Base-by-base conservation (phyloP, 1,140 invertebrate species). In the Lithobius niger region DNA sequence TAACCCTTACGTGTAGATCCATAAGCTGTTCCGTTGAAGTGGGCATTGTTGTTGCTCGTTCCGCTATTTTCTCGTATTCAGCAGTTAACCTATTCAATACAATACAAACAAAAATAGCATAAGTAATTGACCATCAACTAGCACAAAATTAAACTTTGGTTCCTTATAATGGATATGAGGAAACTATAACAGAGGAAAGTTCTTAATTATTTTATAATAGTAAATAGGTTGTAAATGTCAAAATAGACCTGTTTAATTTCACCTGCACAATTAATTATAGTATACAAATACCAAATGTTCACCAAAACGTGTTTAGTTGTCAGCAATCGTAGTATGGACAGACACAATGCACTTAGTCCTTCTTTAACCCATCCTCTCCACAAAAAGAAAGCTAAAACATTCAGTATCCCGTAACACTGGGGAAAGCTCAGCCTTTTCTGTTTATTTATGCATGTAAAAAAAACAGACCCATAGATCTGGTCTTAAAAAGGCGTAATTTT, bases 21-120 rank as follows among this genome's bases (percentile, higher is more conserved):
- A 95, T 90, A 47, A 95, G 68, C 60, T 90, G 82, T 0, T 81
- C 80, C 0, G 91, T 96, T 66, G 89, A 84, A 3, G 76, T 75
- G 0, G 92, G 91, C 0, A 81, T 77, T 15, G 79, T 84, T 27
- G 94, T 67, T 0, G 88, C 79, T 59, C 81, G 83, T 60, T 84
- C 82, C 0, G 85, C 76, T 60, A 95, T 92, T 24, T 71, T 66
- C 63, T 88, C 79, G 73, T 93, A 95, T 61, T 91, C 86, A 54
- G 87, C 83, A 54, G 82, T 84, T 47, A 93, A 77, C 42, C 88
- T 92, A 55, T 59, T 74, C 67, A 73, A 64, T 56, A 65, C 13
- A 40, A 36, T 13, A 24, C 24, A 6, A 26, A 10, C 6, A 10
- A 10, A 36, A n/a, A 36, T 36, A 36, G 31, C 31, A 36, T 6